phyloP scores from a whole-genome alignment of 2,113 vertebrate species.

The Haemorhous mexicanus region DNA sequence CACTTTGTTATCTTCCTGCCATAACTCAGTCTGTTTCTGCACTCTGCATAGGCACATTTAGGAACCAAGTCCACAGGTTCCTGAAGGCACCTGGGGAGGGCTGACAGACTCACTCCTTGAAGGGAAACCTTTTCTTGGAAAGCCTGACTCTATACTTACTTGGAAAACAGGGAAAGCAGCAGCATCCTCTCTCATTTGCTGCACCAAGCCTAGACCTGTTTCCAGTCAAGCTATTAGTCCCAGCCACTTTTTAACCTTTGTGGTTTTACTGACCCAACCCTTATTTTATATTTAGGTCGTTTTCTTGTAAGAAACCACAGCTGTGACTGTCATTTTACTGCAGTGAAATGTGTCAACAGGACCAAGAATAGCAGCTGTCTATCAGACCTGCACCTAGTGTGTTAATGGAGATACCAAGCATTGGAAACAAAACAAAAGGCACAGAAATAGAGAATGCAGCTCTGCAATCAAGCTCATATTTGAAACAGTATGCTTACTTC shows the following conservation, averaged over 20 bases:
- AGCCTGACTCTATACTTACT: not conserved
- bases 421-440: constrained; percentile 55
- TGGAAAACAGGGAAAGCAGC: not conserved
- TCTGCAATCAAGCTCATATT: not conserved
- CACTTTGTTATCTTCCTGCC: not conserved
- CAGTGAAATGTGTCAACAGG: constrained; percentile 63
- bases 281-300: constrained; percentile 62
- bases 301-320: constrained; percentile 67
- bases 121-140: constrained; percentile 16
- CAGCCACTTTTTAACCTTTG: constrained; percentile 15
- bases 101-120: not conserved
- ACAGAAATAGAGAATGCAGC: constrained; percentile 34
- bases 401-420: constrained; percentile 61
- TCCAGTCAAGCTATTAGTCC: constrained; percentile 16
- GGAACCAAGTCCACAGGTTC: not conserved
- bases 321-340: constrained; percentile 67
- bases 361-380: constrained; percentile 72
- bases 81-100: not conserved
- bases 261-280: constrained; percentile 47
- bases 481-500: not conserved
- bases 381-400: constrained; percentile 54
- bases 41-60: not conserved
- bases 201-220: constrained; percentile 31
- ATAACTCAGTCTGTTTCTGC: not conserved
- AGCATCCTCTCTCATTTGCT: not conserved